Evolutionary conservation across 2,888 invertebrate species (phyloP).

Genomic region (Drosophila tripunctata): DNA sequence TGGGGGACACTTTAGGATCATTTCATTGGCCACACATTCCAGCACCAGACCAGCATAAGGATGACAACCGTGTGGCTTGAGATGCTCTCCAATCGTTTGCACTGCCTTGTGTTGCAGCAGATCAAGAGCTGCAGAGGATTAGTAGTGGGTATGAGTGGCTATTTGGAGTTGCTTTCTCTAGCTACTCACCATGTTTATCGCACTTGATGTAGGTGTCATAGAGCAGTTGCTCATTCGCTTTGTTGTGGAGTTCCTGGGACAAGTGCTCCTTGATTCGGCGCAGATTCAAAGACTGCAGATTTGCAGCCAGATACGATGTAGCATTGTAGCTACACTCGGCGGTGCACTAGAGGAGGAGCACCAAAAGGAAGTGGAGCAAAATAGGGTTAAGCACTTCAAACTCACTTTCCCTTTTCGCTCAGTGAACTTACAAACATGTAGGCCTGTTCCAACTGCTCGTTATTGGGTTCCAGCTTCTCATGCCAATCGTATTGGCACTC

Average conservation of each 20-base stretch:
- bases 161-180: too few species aligned
- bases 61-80: slow-evolving; percentile 53
- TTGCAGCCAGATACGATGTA: slow-evolving; percentile 52
- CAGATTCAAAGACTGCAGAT: slow-evolving; percentile 59
- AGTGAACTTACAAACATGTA: slow-evolving; percentile 71
- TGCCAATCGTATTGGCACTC: slow-evolving; percentile 68
- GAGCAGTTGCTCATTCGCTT: slow-evolving; percentile 48
- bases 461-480: slow-evolving; percentile 43
- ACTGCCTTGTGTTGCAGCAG: slow-evolving; percentile 49
- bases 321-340: slow-evolving; percentile 71
- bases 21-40: slow-evolving; percentile 72
- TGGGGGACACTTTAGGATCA: slow-evolving; percentile 70
- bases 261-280: slow-evolving; percentile 48
- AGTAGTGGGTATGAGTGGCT: background rate
- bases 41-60: slow-evolving; percentile 69
- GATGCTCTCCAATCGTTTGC: slow-evolving; percentile 39
- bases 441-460: slow-evolving; percentile 49
- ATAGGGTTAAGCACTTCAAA: too few species aligned
- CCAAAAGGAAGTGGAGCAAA: too few species aligned
- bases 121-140: slow-evolving; percentile 39
- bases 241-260: slow-evolving; percentile 46
- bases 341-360: slow-evolving; percentile 57
- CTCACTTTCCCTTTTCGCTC: too few species aligned
- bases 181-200: slow-evolving; percentile 62
- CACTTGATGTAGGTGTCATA: slow-evolving; percentile 66